These are phyloP conservation scores for Orchestes rusci DNA, from an alignment of 2,888 invertebrate species.

Conservation along the genomic window DNA sequence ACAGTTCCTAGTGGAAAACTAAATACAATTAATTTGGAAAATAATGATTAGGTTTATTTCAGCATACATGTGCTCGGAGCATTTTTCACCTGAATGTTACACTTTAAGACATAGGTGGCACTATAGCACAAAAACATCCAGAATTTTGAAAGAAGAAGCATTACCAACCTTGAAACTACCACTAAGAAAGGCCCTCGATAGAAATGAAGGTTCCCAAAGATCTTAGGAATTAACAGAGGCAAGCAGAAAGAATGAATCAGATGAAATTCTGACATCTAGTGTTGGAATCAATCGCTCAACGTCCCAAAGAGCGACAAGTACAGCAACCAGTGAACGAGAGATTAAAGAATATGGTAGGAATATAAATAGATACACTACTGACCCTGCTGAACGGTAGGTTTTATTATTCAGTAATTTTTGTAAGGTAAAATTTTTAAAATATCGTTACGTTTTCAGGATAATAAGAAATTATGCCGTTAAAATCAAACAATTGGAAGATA, in stretches of 20 bases:
- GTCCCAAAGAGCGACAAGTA: background rate
- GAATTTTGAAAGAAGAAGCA: background rate
- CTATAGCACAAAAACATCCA: too few species aligned
- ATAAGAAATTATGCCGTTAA: too few species aligned
- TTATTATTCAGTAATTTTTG: background rate
- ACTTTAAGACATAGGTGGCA: too few species aligned
- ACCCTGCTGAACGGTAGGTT: background rate
- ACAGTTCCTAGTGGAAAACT: too few species aligned
- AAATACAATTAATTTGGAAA: too few species aligned
- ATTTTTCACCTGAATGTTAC: too few species aligned
- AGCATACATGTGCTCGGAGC: too few species aligned
- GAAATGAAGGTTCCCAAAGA: background rate
- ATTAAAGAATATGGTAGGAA: background rate
- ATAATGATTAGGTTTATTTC: too few species aligned
- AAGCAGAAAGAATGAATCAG: background rate
- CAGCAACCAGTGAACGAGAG: background rate
- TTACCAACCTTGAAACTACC: background rate
- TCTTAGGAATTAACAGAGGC: background rate
- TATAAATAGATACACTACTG: background rate
- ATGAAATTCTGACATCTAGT: background rate
- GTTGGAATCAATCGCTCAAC: background rate
- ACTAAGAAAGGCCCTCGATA: background rate
- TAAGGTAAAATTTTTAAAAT: too few species aligned
- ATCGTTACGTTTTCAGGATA: too few species aligned
- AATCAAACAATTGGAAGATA: too few species aligned